Percentiles rank a stretch among this genome's conserved stretches.
These are phyloP conservation scores for Philypnodon macrostomus DNA, from an alignment of 2,797 vertebrate species.

Conservation along the genomic window DNA sequence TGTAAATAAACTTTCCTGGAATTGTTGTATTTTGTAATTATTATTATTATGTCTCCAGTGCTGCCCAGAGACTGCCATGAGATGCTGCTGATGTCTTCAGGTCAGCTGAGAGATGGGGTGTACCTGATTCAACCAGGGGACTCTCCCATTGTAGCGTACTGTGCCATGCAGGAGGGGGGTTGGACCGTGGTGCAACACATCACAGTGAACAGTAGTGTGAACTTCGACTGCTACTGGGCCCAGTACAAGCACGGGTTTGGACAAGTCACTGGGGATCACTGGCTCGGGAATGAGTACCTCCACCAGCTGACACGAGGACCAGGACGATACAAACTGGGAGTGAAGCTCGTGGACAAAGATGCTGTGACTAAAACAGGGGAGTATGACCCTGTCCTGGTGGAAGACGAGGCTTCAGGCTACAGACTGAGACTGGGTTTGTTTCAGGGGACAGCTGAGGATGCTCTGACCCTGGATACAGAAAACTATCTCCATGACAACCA, in stretches of 20 bases:
- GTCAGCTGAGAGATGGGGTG: conserved; percentile 78
- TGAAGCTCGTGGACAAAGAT: conserved; percentile 82
- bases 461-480: conserved; percentile 83
- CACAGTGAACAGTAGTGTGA: conserved; percentile 80
- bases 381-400: conserved; percentile 81
- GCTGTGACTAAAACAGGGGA: conserved; percentile 77
- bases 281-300: conserved; percentile 86
- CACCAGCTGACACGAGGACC: conserved; percentile 77
- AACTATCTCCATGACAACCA: conserved; percentile 90
- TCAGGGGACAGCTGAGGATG: conserved; percentile 80
- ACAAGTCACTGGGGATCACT: conserved; percentile 77
- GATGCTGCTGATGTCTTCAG: conserved; percentile 80
- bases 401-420: conserved; percentile 77
- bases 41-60: conserved; percentile 57
- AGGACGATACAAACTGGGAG: conserved; percentile 72
- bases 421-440: conserved; percentile 82
- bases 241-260: conserved; percentile 85
- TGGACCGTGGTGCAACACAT: conserved; percentile 89
- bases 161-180: conserved; percentile 86
- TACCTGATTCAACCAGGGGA: conserved; percentile 82
- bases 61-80: conserved; percentile 84
- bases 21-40: background rate
- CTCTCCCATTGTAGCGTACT: conserved; percentile 75
- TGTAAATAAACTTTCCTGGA: background rate
- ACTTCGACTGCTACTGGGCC: conserved; percentile 83